These are phyloP conservation scores for Sitta europaea DNA, from an alignment of 2,113 vertebrate species.

Conservation along the genomic window DNA sequence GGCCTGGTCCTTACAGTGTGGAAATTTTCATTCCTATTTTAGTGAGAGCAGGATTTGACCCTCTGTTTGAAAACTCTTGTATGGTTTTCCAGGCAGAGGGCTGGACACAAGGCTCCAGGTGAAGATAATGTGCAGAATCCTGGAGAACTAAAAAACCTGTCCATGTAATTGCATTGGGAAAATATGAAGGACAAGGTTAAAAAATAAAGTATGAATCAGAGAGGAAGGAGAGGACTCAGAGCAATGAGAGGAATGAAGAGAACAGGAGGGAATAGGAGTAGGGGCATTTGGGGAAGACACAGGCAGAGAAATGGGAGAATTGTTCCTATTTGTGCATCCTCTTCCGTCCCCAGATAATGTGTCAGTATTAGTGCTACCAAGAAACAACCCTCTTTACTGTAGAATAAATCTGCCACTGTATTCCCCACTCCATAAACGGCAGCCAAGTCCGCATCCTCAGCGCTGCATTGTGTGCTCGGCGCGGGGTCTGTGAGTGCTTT, in stretches of 20 bases:
- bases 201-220: neutral
- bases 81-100: neutral
- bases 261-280: neutral
- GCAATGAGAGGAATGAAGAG: neutral
- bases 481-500: slow-evolving; percentile 16
- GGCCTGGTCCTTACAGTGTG: neutral
- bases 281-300: neutral
- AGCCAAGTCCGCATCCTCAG: slow-evolving; percentile 44
- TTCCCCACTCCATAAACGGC: slow-evolving; percentile 28
- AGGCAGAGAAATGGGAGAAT: slow-evolving; percentile 39
- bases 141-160: neutral
- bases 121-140: neutral
- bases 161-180: neutral
- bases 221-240: neutral
- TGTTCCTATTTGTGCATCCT: slow-evolving; percentile 33
- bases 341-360: slow-evolving; percentile 44
- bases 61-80: neutral
- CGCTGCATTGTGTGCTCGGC: neutral
- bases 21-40: neutral
- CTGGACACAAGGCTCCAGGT: neutral
- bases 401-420: slow-evolving; percentile 63
- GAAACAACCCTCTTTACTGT: slow-evolving; percentile 27
- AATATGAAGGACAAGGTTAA: neutral
- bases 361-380: slow-evolving; percentile 46
- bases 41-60: neutral